phyloP scores from a whole-genome alignment of 2,113 vertebrate species.

The Platanista minor region DNA sequence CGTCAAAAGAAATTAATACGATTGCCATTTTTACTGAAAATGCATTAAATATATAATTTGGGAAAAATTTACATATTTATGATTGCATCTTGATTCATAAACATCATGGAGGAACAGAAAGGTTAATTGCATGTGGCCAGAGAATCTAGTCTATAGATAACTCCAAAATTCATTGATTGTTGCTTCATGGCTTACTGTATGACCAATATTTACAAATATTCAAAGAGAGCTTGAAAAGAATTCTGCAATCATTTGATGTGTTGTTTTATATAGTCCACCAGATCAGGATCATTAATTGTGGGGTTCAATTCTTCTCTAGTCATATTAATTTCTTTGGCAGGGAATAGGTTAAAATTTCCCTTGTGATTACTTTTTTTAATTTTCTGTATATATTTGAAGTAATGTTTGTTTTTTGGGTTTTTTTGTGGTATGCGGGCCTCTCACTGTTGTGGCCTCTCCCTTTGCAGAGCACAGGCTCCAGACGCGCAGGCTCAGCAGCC shows the following conservation, averaged over 20 bases:
- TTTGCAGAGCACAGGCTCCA: too few relatives aligned
- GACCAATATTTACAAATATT: background rate
- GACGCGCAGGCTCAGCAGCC: too few relatives aligned
- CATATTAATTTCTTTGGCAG: background rate
- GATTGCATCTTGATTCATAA: background rate
- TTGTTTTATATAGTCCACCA: background rate
- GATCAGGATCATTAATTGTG: background rate
- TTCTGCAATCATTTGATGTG: background rate
- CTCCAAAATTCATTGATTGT: background rate
- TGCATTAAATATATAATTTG: background rate
- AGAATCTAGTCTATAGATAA: background rate
- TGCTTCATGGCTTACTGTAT: background rate
- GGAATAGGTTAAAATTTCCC: background rate
- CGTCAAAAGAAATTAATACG: background rate
- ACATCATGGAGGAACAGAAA: background rate
- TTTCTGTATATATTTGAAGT: background rate
- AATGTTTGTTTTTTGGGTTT: too few relatives aligned
- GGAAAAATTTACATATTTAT: background rate
- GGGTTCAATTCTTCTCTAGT: background rate
- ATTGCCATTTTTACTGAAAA: background rate
- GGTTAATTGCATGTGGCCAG: background rate
- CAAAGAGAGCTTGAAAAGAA: background rate
- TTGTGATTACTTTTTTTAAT: background rate
- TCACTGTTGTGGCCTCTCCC: too few relatives aligned
- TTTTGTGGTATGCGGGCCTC: too few relatives aligned